Evolutionary conservation across 2,113 vertebrate genomes (phyloP), one percentile per base, ranked within the genome.

Genomic region (Collichthys lucidus): DNA sequence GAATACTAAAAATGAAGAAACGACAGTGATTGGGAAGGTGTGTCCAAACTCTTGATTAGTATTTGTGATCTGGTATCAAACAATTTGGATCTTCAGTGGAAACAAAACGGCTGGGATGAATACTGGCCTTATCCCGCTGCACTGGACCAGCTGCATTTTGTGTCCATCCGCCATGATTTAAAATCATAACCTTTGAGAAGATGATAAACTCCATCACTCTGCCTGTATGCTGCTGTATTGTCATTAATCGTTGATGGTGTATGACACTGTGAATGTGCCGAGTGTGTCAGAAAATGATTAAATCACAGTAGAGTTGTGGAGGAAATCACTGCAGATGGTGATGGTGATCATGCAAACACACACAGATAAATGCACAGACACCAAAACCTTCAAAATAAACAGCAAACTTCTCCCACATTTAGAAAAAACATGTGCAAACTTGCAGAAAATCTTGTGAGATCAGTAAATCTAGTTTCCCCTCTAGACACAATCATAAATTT

Each of bases 161-260:
- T 62, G 15, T 17, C 20, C 26, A 57, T 42, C 52, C 12, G 12
- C n/a, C 52, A 14, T 29, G 8, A 74, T 16, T 62, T 50, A 4
- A 16, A 60, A 59, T 73, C 70, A 20, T 17, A 59, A 12, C 42
- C 55, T 60, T 56, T 9, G 55, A 49, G 24, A 49, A 15, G 70
- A 47, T 16, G 24, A 20, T 15, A 47, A 50, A 64, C 61, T 42
- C 11, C 17, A n/a, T 35, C 26, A 10, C 12, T 56, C 62, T 31
- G 53, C 40, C 66, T 11, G 22, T 69, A 26, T 56, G 50, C 59
- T 24, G 42, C 44, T 17, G 1, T 16, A 29, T 42, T 53, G 35
- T 62, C 73, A 72, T 77, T 5, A 72, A 76, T 80, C 66, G 66
- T 53, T 71, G 52, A 80, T 72, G 26, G 4, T 42, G 50, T 17